These are phyloP conservation scores for Syndactyla subalaris DNA, from an alignment of 2,797 vertebrate genomes.

Conservation along the genomic window DNA sequence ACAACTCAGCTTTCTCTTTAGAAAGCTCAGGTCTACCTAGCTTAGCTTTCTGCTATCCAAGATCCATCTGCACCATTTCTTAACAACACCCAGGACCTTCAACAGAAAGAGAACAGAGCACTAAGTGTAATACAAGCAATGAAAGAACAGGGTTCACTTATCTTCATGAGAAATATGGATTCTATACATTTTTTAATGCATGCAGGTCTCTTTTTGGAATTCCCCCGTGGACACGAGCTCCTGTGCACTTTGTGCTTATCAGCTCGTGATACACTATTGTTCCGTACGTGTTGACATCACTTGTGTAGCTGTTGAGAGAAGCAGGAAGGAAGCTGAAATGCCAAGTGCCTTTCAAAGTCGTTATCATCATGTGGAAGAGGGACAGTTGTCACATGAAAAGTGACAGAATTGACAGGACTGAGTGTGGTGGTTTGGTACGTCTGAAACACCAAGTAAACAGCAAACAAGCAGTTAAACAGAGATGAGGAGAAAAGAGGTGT, in stretches of 20 bases:
- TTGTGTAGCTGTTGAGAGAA: constrained; percentile 61
- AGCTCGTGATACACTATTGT: neutral
- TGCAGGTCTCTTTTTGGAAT: neutral
- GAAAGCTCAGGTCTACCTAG: neutral
- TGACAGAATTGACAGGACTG: neutral
- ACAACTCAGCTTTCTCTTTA: neutral
- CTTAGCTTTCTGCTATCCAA: neutral
- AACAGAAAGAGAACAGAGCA: neutral
- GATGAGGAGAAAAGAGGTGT: neutral
- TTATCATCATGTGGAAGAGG: constrained; percentile 16
- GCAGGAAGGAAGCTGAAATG: constrained; percentile 59
- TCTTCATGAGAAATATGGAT: neutral
- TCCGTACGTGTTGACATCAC: constrained; percentile 24
- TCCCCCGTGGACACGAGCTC: neutral
- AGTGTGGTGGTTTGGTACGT: neutral
- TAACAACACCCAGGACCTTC: neutral
- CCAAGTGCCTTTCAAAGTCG: constrained; percentile 27
- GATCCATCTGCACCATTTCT: neutral
- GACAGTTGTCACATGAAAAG: constrained; percentile 16
- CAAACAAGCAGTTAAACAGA: neutral
- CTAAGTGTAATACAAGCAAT: neutral
- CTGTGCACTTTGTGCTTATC: constrained; percentile 4
- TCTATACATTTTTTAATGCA: neutral
- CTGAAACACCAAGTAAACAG: neutral
- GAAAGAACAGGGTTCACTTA: neutral